Conservation (phyloP, 2,888 invertebrate genomes). For the Conchocele bisecta region DNA sequence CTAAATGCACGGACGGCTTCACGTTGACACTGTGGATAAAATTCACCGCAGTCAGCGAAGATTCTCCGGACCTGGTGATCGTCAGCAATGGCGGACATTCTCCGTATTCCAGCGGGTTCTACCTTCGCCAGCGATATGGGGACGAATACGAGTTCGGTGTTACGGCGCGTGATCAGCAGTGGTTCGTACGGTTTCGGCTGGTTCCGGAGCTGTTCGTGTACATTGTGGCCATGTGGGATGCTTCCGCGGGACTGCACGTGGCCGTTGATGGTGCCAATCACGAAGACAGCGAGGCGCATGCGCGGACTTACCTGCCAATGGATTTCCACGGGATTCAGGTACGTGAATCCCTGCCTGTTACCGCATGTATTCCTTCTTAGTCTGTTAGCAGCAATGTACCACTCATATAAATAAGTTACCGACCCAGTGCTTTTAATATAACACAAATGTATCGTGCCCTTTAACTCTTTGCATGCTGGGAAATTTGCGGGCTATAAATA, state of each 20-base stretch:
- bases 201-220: slow-evolving; percentile 57
- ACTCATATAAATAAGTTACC: too few species aligned
- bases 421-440: too few species aligned
- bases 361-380: too few species aligned
- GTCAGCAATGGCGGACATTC: slow-evolving; percentile 77
- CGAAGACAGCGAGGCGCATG: slow-evolving; percentile 16
- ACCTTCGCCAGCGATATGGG: slow-evolving; percentile 71
- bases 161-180: slow-evolving; percentile 55
- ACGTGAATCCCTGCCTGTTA: too few species aligned
- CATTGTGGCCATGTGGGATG: slow-evolving; percentile 66
- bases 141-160: slow-evolving; percentile 78
- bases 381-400: too few species aligned
- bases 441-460: too few species aligned
- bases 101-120: slow-evolving; percentile 74
- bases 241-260: slow-evolving; percentile 59
- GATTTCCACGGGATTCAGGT: too few species aligned
- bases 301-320: slow-evolving; percentile 38
- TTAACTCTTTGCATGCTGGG: too few species aligned
- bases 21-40: slow-evolving; percentile 70
- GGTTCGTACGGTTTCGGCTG: slow-evolving; percentile 69
- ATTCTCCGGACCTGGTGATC: slow-evolving; percentile 59
- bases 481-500: too few species aligned
- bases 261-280: slow-evolving; percentile 68
- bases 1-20: slow-evolving; percentile 71
- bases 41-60: slow-evolving; percentile 50